Evolutionary conservation across 1,140 invertebrate genomes (phyloP).

Genomic region (Physella acuta): DNA sequence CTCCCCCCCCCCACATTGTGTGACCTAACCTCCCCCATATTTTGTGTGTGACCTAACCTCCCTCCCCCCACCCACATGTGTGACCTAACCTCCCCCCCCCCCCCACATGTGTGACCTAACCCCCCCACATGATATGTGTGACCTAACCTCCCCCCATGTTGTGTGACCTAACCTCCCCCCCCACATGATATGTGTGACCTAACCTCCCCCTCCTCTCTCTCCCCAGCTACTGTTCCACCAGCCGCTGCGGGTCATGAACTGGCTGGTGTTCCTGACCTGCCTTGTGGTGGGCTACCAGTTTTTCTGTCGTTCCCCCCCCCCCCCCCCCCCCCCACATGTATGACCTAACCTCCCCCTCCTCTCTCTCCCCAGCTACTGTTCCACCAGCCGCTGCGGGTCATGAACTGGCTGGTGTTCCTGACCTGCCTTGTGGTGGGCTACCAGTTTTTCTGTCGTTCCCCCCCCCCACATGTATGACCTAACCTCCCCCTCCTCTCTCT

Average conservation of each 20-base stretch:
- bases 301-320: conserved; percentile 60
- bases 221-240: conserved; percentile 81
- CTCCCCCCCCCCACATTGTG: conserved; percentile 72
- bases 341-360: not conserved
- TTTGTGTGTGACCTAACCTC: conserved; percentile 77
- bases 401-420: conserved; percentile 74
- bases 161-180: conserved; percentile 64
- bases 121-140: conserved; percentile 77
- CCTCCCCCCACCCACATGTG: conserved; percentile 51
- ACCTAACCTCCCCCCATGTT: conserved; percentile 74
- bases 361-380: conserved; percentile 73
- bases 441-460: conserved; percentile 70
- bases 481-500: conserved; percentile 73
- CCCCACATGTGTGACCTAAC: not conserved
- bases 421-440: conserved; percentile 74
- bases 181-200: not conserved
- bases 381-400: conserved; percentile 78
- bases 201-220: not conserved
- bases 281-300: conserved; percentile 76
- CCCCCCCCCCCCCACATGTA: not conserved
- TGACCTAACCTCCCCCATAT: conserved; percentile 73
- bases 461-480: not conserved
- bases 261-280: conserved; percentile 74
- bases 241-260: conserved; percentile 77
- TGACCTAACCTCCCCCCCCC: not conserved